These are phyloP conservation scores for Leptopilina boulardi DNA, from an alignment of 1,140 invertebrate species.

Conservation along the genomic window DNA sequence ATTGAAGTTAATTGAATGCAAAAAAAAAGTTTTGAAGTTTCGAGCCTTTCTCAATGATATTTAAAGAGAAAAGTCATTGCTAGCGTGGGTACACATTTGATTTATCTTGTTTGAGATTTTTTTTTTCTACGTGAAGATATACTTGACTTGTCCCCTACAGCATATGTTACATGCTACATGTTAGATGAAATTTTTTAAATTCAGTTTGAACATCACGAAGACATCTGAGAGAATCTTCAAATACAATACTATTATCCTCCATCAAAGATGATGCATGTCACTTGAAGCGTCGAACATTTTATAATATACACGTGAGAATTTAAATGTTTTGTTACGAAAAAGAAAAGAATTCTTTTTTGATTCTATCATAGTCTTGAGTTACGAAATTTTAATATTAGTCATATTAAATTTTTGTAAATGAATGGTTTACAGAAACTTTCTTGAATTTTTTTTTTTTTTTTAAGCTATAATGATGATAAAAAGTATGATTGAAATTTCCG, in stretches of 20 bases:
- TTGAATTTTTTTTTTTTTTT: too few relatives aligned
- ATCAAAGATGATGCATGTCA: not conserved
- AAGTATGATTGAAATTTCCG: too few relatives aligned
- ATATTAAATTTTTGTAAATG: too few relatives aligned
- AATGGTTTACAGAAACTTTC: too few relatives aligned
- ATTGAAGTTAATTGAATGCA: not conserved
- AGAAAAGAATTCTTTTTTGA: too few relatives aligned
- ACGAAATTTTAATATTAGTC: too few relatives aligned
- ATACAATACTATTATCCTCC: not conserved
- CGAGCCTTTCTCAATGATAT: not conserved
- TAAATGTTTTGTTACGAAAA: not conserved
- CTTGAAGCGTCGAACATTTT: not conserved
- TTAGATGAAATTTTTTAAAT: not conserved
- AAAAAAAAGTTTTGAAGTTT: not conserved
- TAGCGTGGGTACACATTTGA: not conserved
- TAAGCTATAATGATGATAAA: too few relatives aligned
- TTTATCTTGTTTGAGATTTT: not conserved
- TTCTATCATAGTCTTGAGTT: too few relatives aligned
- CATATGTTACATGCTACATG: not conserved
- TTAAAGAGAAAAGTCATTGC: not conserved
- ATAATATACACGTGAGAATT: not conserved
- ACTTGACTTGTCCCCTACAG: conserved; percentile 21
- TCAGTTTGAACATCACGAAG: not conserved
- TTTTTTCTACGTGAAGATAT: not conserved
- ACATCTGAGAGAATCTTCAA: not conserved